phyloP scores from a whole-genome alignment of 2,113 vertebrate species.

The Gymnarchus niloticus region DNA sequence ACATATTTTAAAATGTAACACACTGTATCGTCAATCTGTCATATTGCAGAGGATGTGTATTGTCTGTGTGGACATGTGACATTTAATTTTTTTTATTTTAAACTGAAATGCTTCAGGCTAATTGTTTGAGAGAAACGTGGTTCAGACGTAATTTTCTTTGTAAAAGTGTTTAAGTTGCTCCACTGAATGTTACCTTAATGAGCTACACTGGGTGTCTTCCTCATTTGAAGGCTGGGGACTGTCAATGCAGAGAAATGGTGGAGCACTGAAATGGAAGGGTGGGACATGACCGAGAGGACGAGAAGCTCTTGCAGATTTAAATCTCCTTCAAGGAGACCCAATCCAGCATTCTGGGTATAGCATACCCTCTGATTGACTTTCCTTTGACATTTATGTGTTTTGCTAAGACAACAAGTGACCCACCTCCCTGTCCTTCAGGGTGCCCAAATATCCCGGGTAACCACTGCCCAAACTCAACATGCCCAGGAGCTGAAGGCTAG shows the following conservation, averaged over 20 bases:
- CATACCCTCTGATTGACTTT: not conserved
- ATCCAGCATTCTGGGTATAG: not conserved
- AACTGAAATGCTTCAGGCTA: not conserved
- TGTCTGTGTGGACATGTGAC: not conserved
- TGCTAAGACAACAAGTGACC: not conserved
- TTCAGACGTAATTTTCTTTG: not conserved
- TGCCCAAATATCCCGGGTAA: not conserved
- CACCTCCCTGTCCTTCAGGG: not conserved
- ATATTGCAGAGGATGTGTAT: not conserved
- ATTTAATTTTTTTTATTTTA: not conserved
- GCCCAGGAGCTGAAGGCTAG: not conserved
- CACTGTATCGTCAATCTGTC: not conserved
- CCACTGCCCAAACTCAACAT: not conserved
- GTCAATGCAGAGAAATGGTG: conserved; percentile 1
- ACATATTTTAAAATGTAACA: not conserved
- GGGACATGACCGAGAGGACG: not conserved
- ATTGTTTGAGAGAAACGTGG: not conserved
- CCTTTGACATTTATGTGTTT: not conserved
- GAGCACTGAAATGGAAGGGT: not conserved
- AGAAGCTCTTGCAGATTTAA: not conserved
- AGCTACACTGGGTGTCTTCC: not conserved
- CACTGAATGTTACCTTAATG: not conserved
- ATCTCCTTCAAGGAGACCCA: not conserved
- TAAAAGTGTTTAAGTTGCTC: not conserved
- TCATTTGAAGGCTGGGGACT: not conserved